phyloP scores from a whole-genome alignment of 1,140 invertebrate genomes.

The Galendromus occidentalis region DNA sequence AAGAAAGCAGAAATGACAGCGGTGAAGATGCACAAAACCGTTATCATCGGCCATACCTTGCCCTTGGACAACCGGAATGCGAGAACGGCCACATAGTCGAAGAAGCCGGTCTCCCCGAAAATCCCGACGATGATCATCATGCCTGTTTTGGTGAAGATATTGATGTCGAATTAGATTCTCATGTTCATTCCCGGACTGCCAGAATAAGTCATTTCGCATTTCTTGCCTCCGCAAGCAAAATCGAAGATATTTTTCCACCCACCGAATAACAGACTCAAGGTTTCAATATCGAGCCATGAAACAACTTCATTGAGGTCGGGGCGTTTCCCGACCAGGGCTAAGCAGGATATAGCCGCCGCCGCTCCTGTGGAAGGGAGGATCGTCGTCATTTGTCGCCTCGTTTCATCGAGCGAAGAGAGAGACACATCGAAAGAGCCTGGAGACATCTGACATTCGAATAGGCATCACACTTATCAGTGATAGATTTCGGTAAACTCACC shows the following conservation, averaged over 20 bases:
- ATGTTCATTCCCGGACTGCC: too few species aligned
- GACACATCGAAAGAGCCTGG: too few species aligned
- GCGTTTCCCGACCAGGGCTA: conserved; percentile 47
- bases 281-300: conserved; percentile 69
- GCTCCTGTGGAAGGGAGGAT: conserved; percentile 29
- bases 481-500: conserved; percentile 20
- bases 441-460: too few species aligned
- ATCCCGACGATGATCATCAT: conserved; percentile 80
- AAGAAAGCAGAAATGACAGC: conserved; percentile 58
- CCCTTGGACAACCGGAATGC: conserved; percentile 46
- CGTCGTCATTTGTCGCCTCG: too few species aligned
- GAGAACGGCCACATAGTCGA: conserved; percentile 59
- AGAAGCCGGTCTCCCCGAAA: conserved; percentile 63
- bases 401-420: too few species aligned
- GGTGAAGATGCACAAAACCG: conserved; percentile 54
- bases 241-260: background rate
- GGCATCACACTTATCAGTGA: too few species aligned
- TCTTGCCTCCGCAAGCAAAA: background rate
- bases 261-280: conserved; percentile 54
- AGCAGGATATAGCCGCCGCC: conserved; percentile 46
- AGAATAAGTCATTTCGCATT: background rate
- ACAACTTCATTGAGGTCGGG: conserved; percentile 52
- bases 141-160: conserved; percentile 22
- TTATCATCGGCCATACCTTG: conserved; percentile 58
- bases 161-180: too few species aligned